Percentiles rank a stretch among this genome's conserved stretches.
phyloP scores from a whole-genome alignment of 2,797 vertebrate genomes.

The Sparus aurata region DNA sequence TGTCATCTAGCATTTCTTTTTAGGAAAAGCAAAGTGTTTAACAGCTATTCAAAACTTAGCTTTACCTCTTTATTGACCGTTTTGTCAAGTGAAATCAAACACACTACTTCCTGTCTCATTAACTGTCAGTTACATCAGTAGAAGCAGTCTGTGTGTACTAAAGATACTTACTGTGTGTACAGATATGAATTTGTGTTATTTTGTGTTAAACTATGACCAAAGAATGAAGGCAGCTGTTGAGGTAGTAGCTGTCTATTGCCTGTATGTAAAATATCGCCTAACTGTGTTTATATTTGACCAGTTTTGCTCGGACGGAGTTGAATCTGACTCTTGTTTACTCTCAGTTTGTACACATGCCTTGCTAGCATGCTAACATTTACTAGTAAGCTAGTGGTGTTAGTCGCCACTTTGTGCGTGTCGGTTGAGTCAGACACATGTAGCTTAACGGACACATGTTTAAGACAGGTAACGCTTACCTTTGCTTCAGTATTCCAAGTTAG shows the following conservation, averaged over 20 bases:
- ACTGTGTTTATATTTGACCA: background rate
- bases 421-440: too few relatives aligned
- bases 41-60: background rate
- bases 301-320: background rate
- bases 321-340: background rate
- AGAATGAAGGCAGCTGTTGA: background rate
- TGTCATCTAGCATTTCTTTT: too few relatives aligned
- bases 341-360: background rate
- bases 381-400: background rate
- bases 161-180: too few relatives aligned
- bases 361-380: conserved; percentile 25
- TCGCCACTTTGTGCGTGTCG: fast-evolving
- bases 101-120: background rate
- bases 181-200: background rate
- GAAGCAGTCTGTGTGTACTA: background rate
- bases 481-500: background rate
- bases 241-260: too few relatives aligned
- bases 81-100: background rate
- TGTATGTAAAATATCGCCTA: background rate
- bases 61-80: background rate
- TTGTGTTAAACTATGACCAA: background rate
- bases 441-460: fast-evolving
- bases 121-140: background rate
- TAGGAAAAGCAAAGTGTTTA: background rate
- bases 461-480: conserved; percentile 42